phyloP scores from a whole-genome alignment of 2,888 invertebrate species.

The Brachynemurus nebulosus region DNA sequence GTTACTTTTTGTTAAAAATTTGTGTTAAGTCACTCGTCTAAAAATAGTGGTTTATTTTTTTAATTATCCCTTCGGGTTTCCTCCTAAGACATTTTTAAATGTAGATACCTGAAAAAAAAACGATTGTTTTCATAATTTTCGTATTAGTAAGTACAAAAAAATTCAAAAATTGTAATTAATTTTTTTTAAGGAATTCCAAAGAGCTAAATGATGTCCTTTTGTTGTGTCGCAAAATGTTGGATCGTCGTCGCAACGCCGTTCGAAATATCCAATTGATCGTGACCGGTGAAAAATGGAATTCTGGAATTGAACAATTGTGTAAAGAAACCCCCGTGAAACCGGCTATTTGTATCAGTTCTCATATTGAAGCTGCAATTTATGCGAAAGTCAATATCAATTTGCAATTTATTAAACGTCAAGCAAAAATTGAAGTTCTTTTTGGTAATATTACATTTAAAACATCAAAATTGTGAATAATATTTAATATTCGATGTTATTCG shows the following conservation, averaged over 20 bases:
- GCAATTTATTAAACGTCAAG: constrained; percentile 4
- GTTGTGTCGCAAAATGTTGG: not conserved
- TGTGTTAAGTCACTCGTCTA: no score
- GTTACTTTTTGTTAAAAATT: no score
- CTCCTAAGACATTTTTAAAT: no score
- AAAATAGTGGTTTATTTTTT: no score
- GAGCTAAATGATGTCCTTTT: not conserved
- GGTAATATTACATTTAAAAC: not conserved
- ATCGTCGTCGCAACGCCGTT: not conserved
- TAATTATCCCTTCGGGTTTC: no score
- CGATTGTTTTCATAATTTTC: no score
- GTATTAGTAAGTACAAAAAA: no score
- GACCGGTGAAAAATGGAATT: not conserved
- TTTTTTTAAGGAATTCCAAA: not conserved
- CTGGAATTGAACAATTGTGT: constrained; percentile 3
- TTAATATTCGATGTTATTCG: constrained; percentile 1
- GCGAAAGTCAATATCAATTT: constrained; percentile 3
- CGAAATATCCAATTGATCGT: constrained; percentile 3
- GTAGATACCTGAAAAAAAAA: no score
- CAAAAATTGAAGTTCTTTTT: not conserved
- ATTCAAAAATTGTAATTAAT: not conserved
- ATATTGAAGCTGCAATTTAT: constrained; percentile 8
- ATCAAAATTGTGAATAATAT: not conserved
- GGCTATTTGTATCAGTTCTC: not conserved
- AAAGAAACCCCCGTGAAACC: not conserved